Base-by-base conservation (phyloP, 92 coral and sea anemone genomes). In the Bergia puertoricense region DNA sequence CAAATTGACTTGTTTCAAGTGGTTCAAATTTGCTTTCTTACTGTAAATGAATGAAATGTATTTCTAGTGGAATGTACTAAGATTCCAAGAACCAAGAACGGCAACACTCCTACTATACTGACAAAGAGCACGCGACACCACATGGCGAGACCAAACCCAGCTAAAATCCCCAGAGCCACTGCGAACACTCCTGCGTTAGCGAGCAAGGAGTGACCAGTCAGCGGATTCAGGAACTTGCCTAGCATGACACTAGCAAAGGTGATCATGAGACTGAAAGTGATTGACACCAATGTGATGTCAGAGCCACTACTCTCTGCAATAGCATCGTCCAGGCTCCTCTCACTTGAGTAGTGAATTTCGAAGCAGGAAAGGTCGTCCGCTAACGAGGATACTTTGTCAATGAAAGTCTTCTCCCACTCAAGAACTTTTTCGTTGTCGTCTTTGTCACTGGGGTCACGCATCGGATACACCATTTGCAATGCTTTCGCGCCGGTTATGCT, bases 151-250 rank as follows among this genome's bases (percentile, higher is more conserved):
- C 30, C 30, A 30, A 30, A 30, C 30, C 30, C 30, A 30, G 30
- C 30, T 30, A 30, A 30, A 30, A 30, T 30, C 30, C 30, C 30
- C 30, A 30, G 30, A 30, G 30, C 30, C 30, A 30, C 30, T 30
- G 30, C 30, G 30, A 30, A 30, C 30, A 30, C 30, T 30, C 30
- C 30, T 30, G 30, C 30, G 30, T 30, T 30, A 30, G 30, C 30
- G 44, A 95, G 93, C 79, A 95, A 67, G 2, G 98, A 94, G 77
- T 95, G 98, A 13, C 98, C 96, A 22, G 94, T 93, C 84, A 94
- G 89, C 50, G 96, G 96, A 66, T 95, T 94, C 10, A 90, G 86
- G 86, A 94, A 90, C 89, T 94, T 95, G 5, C 94, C 96, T 1
- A 94, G 92, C 90, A 91, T 92, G 22, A 87, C 36, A 81, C 96